phyloP scores from a whole-genome alignment of 1,140 invertebrate genomes.

The Laupala kohalensis region DNA sequence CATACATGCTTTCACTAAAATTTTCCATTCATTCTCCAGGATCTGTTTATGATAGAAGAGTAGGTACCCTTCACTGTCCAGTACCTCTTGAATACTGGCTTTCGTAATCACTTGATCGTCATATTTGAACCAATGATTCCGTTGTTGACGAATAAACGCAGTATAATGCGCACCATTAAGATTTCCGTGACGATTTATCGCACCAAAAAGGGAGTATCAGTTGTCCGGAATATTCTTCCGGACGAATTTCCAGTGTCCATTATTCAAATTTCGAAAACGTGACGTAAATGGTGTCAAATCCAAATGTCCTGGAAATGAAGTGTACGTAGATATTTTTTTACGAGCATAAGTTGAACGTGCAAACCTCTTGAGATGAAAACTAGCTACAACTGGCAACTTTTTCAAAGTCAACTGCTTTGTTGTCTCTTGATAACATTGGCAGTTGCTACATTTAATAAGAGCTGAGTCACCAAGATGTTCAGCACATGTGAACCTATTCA shows the following conservation, averaged over 20 bases:
- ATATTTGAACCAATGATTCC: conserved; percentile 92
- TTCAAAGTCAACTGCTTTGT: conserved; percentile 93
- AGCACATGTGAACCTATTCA: conserved; percentile 82
- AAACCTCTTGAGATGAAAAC: conserved; percentile 85
- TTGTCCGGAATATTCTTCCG: conserved; percentile 6
- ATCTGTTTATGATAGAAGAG: conserved; percentile 89
- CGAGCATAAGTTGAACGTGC: conserved; percentile 46
- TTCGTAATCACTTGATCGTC: conserved; percentile 87
- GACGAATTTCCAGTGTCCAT: conserved; percentile 6
- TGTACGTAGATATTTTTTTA: conserved; percentile 89
- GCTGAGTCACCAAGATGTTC: conserved; percentile 80
- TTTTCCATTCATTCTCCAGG: conserved; percentile 60
- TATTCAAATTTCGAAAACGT: conserved; percentile 24
- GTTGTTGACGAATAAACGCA: conserved; percentile 81
- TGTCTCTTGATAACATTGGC: conserved; percentile 80
- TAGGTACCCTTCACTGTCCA: conserved; percentile 90
- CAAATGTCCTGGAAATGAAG: conserved; percentile 91
- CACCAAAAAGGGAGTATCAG: conserved; percentile 82
- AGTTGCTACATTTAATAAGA: conserved; percentile 88
- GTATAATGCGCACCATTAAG: conserved; percentile 91
- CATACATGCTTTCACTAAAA: too few relatives aligned
- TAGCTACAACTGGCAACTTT: conserved; percentile 85
- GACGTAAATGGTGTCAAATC: conserved; percentile 97
- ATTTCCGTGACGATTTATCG: conserved; percentile 89
- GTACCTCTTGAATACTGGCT: conserved; percentile 74